A percentile compares a stretch with the other conserved stretches of the same genome.
phyloP scores from a whole-genome alignment of 2,797 vertebrate species.

The Coregonus suidteri region DNA sequence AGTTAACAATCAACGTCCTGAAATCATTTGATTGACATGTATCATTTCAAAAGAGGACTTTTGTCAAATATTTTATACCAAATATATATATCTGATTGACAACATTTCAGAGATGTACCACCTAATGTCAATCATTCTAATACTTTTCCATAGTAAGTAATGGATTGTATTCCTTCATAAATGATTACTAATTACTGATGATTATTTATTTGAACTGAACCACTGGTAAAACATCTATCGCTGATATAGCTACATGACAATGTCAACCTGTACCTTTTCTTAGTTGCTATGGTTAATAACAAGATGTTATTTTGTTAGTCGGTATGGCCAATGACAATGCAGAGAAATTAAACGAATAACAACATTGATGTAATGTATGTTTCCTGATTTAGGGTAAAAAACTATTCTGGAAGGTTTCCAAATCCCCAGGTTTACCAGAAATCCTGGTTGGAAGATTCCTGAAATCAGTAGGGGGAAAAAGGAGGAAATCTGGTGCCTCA shows the following conservation, averaged over 20 bases:
- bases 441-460: no score
- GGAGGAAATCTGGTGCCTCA: no score
- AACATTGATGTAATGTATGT: constrained; percentile 8
- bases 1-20: constrained; percentile 29
- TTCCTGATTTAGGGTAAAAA: neutral
- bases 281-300: no score
- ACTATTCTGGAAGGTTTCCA: no score
- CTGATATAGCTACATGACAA: neutral
- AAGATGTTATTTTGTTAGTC: no score
- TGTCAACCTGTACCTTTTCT: no score
- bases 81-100: constrained; percentile 22
- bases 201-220: neutral
- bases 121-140: constrained; percentile 41
- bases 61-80: constrained; percentile 21
- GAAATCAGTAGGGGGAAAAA: no score
- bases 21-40: neutral
- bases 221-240: constrained; percentile 28
- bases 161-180: constrained; percentile 20
- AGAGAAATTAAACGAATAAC: neutral
- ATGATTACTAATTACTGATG: constrained; percentile 20
- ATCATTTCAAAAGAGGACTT: neutral
- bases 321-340: constrained; percentile 32
- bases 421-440: no score
- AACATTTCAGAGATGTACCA: constrained; percentile 10
- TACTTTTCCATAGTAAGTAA: constrained; percentile 15